Evolutionary conservation across 2,797 vertebrate species (phyloP).

Genomic region (Tragelaphus oryx): DNA sequence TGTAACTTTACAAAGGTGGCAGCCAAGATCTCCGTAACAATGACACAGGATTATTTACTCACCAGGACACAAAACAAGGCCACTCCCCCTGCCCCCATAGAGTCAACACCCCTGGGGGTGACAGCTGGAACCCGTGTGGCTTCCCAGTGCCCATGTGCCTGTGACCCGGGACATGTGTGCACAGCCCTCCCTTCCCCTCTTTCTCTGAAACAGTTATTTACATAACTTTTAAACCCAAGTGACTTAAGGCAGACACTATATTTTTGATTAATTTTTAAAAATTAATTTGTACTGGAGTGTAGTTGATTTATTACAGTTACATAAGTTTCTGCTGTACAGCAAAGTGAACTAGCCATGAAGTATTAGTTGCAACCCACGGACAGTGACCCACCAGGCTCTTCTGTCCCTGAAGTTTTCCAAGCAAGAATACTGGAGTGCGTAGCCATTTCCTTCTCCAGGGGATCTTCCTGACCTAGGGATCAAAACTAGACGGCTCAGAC

Average conservation of each 20-base stretch:
- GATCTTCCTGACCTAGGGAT: not conserved
- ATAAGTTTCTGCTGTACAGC: not conserved
- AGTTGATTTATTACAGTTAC: not conserved
- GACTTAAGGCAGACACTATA: not conserved
- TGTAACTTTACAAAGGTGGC: not conserved
- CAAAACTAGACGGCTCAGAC: not conserved
- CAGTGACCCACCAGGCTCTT: not conserved
- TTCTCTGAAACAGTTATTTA: not conserved
- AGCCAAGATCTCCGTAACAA: not conserved
- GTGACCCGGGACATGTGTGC: rapidly evolving
- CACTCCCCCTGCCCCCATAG: not conserved
- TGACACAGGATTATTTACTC: not conserved
- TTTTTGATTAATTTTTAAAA: not conserved
- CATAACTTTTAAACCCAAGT: not conserved
- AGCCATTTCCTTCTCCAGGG: not conserved
- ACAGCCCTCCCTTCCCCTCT: too few relatives aligned
- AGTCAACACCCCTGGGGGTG: not conserved
- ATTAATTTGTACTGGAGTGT: not conserved
- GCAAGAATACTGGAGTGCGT: not conserved
- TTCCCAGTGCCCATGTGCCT: not conserved
- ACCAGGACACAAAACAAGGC: not conserved
- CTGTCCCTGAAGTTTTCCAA: not conserved
- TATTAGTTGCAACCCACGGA: not conserved
- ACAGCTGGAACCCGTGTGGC: not conserved
- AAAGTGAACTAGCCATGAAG: not conserved